A percentile compares a stretch with the other conserved stretches of the same genome.
Conservation (phyloP, 2,797 vertebrate species). For the Cirrhinus mrigala region DNA sequence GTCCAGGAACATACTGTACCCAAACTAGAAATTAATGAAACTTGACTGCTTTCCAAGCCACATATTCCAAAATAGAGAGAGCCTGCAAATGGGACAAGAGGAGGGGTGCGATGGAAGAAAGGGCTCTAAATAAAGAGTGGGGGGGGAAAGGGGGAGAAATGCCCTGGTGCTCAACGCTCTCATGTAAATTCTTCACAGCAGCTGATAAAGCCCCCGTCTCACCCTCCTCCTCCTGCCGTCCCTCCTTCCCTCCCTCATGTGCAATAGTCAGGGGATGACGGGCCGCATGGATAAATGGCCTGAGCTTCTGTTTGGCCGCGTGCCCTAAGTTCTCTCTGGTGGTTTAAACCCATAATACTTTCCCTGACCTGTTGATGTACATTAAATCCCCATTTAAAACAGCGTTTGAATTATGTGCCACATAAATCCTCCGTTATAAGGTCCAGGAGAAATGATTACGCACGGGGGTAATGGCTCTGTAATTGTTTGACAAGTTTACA, state of each 20-base stretch:
- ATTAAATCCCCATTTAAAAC: conserved; percentile 67
- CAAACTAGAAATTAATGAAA: conserved; percentile 99
- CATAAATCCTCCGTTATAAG: conserved; percentile 69
- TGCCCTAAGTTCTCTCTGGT: conserved; percentile 76
- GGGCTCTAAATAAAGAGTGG: conserved; percentile 74
- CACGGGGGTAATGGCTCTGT: conserved; percentile 56
- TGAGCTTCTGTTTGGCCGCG: conserved; percentile 86
- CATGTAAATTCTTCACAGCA: conserved; percentile 89
- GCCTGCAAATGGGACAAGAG: conserved; percentile 66
- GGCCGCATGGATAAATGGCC: conserved; percentile 78
- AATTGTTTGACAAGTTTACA: conserved; percentile 64
- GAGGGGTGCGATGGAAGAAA: conserved; percentile 51
- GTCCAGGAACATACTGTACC: conserved; percentile 99
- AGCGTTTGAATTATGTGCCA: conserved; percentile 66
- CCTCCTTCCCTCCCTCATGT: conserved; percentile 71
- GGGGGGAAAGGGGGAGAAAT: conserved; percentile 60
- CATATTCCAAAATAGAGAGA: conserved; percentile 85
- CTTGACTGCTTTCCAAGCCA: conserved; percentile 95
- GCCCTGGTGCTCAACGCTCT: conserved; percentile 80
- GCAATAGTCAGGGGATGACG: conserved; percentile 78
- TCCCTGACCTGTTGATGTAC: conserved; percentile 76
- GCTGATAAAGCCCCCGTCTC: conserved; percentile 81
- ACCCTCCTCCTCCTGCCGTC: conserved; percentile 26
- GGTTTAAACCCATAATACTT: conserved; percentile 74
- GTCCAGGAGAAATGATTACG: conserved; percentile 65